phyloP scores from a whole-genome alignment of 2,797 vertebrate species.

The Distichodus sexfasciatus region DNA sequence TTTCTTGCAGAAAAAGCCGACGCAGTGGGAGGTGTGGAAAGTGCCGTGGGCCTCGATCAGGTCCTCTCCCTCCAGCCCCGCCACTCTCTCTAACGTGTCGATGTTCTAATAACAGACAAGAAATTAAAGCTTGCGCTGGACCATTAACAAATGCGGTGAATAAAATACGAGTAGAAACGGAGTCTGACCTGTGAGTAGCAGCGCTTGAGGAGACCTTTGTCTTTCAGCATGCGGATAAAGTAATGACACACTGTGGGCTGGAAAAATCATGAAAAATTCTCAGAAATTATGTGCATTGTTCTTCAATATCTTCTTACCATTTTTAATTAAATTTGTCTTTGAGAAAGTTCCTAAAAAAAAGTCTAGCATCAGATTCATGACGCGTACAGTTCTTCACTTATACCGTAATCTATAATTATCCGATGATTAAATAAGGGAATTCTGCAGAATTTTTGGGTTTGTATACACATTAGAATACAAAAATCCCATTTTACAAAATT shows the following conservation, averaged over 20 bases:
- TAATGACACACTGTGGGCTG: constrained; percentile 91
- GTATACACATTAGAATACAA: too few relatives aligned
- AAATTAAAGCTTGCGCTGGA: background rate
- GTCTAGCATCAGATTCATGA: too few relatives aligned
- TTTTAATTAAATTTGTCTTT: too few relatives aligned
- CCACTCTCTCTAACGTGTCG: constrained; percentile 88
- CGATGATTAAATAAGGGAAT: too few relatives aligned
- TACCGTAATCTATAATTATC: too few relatives aligned
- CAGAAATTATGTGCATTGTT: too few relatives aligned
- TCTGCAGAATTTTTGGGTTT: too few relatives aligned
- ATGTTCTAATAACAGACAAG: constrained; percentile 80
- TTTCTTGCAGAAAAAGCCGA: constrained; percentile 74
- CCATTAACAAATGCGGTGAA: background rate
- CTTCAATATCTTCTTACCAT: too few relatives aligned
- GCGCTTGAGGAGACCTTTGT: constrained; percentile 80
- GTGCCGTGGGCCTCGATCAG: constrained; percentile 90
- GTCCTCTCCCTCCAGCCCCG: constrained; percentile 79
- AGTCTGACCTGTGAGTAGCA: constrained; percentile 86
- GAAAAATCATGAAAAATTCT: constrained; percentile 28
- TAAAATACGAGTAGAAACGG: background rate
- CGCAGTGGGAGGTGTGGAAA: constrained; percentile 87
- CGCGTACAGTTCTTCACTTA: too few relatives aligned
- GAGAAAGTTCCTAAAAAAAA: too few relatives aligned
- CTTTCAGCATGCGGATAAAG: constrained; percentile 87
- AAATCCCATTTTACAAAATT: too few relatives aligned